A percentile compares a stretch with the other conserved stretches of the same genome.
These are phyloP conservation scores for Pachycephala philippinensis DNA, from an alignment of 2,113 vertebrate genomes.

Conservation along the genomic window DNA sequence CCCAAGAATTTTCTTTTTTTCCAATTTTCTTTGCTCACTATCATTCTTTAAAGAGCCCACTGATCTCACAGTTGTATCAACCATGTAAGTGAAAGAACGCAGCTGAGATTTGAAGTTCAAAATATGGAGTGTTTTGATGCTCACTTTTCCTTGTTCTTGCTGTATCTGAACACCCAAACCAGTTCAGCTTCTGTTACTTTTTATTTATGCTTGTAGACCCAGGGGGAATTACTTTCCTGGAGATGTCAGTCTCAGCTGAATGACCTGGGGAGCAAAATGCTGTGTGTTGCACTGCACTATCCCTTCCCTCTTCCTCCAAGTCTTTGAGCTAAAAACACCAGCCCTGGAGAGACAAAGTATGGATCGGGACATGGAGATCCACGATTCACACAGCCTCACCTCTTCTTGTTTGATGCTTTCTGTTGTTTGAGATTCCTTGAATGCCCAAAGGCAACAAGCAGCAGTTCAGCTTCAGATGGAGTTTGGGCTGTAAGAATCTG, in stretches of 20 bases:
- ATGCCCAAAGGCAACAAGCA: background rate
- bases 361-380: background rate
- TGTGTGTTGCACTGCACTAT: background rate
- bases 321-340: background rate
- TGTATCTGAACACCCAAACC: background rate
- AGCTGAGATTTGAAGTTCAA: background rate
- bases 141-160: background rate
- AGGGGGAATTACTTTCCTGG: background rate
- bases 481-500: background rate
- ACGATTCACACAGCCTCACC: background rate
- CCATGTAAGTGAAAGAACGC: background rate
- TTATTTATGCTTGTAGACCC: background rate
- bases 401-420: background rate
- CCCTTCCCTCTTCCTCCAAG: background rate
- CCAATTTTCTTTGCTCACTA: background rate
- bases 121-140: background rate
- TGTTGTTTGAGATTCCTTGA: background rate
- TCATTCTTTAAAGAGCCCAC: background rate
- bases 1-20: background rate
- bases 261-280: background rate
- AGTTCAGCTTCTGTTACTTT: background rate
- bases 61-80: background rate
- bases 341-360: background rate
- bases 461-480: background rate
- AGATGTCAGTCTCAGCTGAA: background rate